Base-by-base conservation (phyloP, 2,888 invertebrate genomes). In the Thecocarcelia acutangulata region DNA sequence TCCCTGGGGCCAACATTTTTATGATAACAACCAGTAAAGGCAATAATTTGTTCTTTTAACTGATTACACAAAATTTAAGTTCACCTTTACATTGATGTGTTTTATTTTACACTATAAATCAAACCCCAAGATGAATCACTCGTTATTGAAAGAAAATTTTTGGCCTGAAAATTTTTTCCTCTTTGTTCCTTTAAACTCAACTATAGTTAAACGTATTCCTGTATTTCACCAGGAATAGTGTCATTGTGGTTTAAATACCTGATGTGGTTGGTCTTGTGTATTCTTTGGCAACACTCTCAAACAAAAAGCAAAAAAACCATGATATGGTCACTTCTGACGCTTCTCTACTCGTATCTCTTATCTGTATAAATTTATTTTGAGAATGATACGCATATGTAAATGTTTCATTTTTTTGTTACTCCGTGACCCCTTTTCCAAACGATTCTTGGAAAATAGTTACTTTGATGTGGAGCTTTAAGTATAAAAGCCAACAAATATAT, bases 241-340 rank as follows among this genome's bases (percentile, higher is more conserved):
- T 46, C 66, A 68, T 78, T 72, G 66, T 66, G 63, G 40, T 40
- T 40, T 24, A 42, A 78, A 66, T 46, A 12, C 68, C 52, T 73
- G 44, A 46, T 68, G 68, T 73, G 24, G 68, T 73, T 73, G 24
- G 68, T 73, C 37, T 61, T 58, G 40, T 59, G 59, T 52, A 68
- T 44, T 54, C 73, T 79, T 61, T 46, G 21, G 61, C 15, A 59
- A 52, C 15, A 54, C 58, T 33, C n/a, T 12, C 24, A 24, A 2
- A 24, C 24, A 24, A 21, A 15, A 46, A 15, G 0, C n/a, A 15
- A n/a, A 46, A 28, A 54, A 28, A 54, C 56, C 40, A 59, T 44
- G 44, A 37, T 52, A 33, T 75, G 80, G 76, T 66, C 80, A 72
- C 64, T 59, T 52, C 9, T 54, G 40, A 15, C 24, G 15, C 12